Conservation (phyloP, 2,797 vertebrate species). For the Danio aesculapii region DNA sequence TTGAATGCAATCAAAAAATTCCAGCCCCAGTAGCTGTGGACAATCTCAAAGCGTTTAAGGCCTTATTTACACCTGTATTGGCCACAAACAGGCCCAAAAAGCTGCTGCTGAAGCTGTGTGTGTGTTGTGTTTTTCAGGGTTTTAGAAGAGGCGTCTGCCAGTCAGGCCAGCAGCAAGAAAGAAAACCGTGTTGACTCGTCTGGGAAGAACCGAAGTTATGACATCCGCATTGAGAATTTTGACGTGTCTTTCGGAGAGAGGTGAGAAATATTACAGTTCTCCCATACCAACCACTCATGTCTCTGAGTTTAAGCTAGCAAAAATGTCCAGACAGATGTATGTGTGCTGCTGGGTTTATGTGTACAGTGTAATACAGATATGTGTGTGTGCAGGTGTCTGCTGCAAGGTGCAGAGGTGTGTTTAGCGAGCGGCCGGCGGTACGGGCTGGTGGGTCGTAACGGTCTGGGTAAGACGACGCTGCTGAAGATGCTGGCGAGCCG, state of each 20-base stretch:
- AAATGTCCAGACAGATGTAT: no score
- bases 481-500: slow-evolving; percentile 95
- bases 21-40: no score
- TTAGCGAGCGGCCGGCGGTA: slow-evolving; percentile 90
- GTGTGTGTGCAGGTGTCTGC: slow-evolving; percentile 80
- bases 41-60: no score
- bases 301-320: no score
- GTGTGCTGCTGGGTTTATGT: no score
- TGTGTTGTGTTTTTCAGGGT: slow-evolving; percentile 76
- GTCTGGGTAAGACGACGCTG: slow-evolving; percentile 94
- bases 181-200: slow-evolving; percentile 91
- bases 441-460: slow-evolving; percentile 93
- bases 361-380: neutral
- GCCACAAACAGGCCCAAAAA: no score
- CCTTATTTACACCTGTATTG: no score
- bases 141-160: slow-evolving; percentile 95
- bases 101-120: no score
- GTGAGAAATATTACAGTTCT: slow-evolving; percentile 69
- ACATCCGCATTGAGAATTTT: slow-evolving; percentile 96
- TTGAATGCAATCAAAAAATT: no score
- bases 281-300: no score
- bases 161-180: slow-evolving; percentile 96
- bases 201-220: slow-evolving; percentile 96
- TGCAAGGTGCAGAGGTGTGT: slow-evolving; percentile 90
- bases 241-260: slow-evolving; percentile 96